phyloP scores from a whole-genome alignment of 2,888 invertebrate genomes.

The Erannis defoliaria region DNA sequence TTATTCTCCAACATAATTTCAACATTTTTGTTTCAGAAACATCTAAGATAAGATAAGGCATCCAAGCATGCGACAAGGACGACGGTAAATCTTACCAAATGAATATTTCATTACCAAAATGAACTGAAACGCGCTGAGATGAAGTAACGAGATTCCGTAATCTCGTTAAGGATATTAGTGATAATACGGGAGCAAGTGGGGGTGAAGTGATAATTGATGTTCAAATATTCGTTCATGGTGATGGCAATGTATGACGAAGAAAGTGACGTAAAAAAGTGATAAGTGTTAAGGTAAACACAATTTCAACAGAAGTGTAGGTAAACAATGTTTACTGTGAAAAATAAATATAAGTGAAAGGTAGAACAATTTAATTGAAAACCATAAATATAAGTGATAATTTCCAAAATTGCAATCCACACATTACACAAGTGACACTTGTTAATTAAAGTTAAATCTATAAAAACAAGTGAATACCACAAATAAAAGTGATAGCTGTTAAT shows the following conservation, averaged over 20 bases:
- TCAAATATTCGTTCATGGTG: conserved; percentile 1
- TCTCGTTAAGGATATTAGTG: conserved; percentile 29
- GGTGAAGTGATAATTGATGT: conserved; percentile 23
- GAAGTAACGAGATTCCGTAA: conserved; percentile 38
- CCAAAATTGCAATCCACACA: too few species aligned
- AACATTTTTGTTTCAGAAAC: conserved; percentile 43
- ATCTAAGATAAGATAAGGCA: conserved; percentile 36
- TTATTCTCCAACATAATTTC: conserved; percentile 28
- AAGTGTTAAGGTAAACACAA: background rate
- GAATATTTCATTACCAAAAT: conserved; percentile 41
- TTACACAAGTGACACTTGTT: background rate
- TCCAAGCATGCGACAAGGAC: conserved; percentile 40
- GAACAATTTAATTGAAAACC: background rate
- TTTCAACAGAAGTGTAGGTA: background rate
- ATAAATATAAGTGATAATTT: background rate
- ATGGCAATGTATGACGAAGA: background rate
- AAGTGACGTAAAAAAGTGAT: background rate
- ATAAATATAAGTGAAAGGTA: background rate
- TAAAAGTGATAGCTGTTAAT: background rate
- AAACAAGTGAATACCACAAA: background rate
- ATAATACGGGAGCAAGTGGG: conserved; percentile 15
- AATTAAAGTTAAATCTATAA: background rate
- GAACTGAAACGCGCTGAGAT: conserved; percentile 34
- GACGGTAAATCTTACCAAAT: conserved; percentile 34
- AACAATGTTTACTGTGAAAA: background rate